These are phyloP conservation scores for Malurus splendens DNA, from an alignment of 2,797 vertebrate species.

Conservation along the genomic window DNA sequence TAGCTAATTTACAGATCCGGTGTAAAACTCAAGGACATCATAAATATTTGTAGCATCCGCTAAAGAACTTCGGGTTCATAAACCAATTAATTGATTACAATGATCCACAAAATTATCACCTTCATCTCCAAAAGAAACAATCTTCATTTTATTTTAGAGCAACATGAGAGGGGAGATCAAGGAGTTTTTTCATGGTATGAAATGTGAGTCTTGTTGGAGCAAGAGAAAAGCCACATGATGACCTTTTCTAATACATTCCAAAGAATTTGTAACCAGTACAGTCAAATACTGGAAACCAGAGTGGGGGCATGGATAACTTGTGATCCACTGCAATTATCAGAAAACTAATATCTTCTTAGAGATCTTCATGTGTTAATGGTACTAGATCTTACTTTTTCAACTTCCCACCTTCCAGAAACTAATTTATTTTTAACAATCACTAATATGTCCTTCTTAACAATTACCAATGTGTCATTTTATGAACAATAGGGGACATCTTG, in stretches of 20 bases:
- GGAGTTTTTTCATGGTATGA: neutral
- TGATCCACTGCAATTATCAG: neutral
- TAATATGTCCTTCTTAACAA: neutral
- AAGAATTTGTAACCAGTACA: neutral
- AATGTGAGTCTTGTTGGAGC: neutral
- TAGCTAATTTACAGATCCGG: conserved; percentile 45
- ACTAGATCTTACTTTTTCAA: neutral
- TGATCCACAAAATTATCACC: neutral
- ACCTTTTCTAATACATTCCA: neutral
- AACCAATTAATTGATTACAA: neutral
- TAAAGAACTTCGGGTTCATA: neutral
- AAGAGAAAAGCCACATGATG: neutral
- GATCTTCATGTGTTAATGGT: neutral
- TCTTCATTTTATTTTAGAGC: neutral
- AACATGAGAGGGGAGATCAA: neutral
- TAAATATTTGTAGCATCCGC: conserved; percentile 38
- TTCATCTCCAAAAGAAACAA: neutral
- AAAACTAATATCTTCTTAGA: neutral
- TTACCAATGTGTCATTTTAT: neutral
- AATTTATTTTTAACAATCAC: neutral
- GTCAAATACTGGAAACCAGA: neutral
- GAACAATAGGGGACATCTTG: neutral
- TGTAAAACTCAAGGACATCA: conserved; percentile 30
- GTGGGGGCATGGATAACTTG: neutral
- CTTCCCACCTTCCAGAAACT: neutral